Base-by-base conservation (phyloP, 2,888 invertebrate genomes). In the Parnassius mnemosyne region DNA sequence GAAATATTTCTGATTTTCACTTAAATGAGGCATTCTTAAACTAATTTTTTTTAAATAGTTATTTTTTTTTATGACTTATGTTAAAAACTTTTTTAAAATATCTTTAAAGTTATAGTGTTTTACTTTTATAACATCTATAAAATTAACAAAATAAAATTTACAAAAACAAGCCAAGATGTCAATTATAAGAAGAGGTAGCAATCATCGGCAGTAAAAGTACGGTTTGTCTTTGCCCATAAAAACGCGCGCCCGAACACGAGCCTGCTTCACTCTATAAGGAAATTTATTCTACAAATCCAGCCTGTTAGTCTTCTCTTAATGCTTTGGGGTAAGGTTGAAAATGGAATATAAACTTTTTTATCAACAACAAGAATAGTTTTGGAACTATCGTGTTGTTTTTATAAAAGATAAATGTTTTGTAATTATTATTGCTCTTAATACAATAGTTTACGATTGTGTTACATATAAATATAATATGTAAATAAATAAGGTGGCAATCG, bases 121-220 rank as follows among this genome's bases (percentile, higher is more conserved):
- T 7, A 34, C 34, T 34, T 34, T 34, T 34, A 34, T 5, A 34
- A 34, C 34, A 34, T 7, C 34, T 34, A 7, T 34, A 34, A 34
- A 34, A 34, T 34, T 7, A 34, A 34, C 5, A 34, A 34, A 34
- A n/a, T 16, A 49, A 80, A 84, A 80, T 81, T 78, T 80, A 83
- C 88, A 88, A 89, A 86, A 87, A 88, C 85, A 85, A 86, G 81
- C 81, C 77, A 78, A 84, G 81, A 85, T 87, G 89, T 89, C 89
- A 87, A 89, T 90, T 90, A 90, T 87, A 85, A 86, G 84, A 82
- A 88, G 84, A 87, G 88, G 88, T 87, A 89, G 87, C 89, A 88
- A 89, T 89, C 89, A 89, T 81, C 76, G 83, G 87, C 79, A 82
- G 87, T 89, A 90, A 89, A 89, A 88, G 81, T 87, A 85, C 83